Evolutionary conservation across 2,888 invertebrate genomes (phyloP).

Genomic region (Panorpa germanica): DNA sequence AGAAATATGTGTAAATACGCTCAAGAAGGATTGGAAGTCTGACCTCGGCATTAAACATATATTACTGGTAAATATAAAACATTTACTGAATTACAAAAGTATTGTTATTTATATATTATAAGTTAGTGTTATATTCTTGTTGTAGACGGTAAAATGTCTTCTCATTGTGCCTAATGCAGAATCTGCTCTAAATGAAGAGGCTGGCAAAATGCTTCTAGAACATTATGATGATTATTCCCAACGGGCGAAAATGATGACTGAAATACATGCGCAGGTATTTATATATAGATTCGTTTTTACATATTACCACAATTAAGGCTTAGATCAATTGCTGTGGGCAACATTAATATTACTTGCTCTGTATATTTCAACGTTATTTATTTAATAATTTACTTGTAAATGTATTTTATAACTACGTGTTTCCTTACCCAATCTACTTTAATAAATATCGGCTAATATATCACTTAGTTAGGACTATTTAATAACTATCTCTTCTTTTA

Average conservation of each 20-base stretch:
- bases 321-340: not conserved
- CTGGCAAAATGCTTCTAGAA: constrained; percentile 81
- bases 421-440: too few species aligned
- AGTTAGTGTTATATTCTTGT: constrained; percentile 14
- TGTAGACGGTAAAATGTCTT: constrained; percentile 78
- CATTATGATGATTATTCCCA: constrained; percentile 84
- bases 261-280: constrained; percentile 64
- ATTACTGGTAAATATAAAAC: constrained; percentile 42
- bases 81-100: not conserved
- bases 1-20: constrained; percentile 91
- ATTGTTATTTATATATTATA: constrained; percentile 7
- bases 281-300: constrained; percentile 1
- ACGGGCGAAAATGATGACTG: constrained; percentile 78
- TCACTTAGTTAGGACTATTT: too few species aligned
- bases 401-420: too few species aligned
- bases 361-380: constrained; percentile 5
- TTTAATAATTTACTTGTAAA: constrained; percentile 1
- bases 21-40: constrained; percentile 92
- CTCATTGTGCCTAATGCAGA: constrained; percentile 94
- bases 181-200: constrained; percentile 93
- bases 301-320: not conserved
- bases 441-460: too few species aligned
- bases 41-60: constrained; percentile 91
- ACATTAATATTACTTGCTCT: not conserved
- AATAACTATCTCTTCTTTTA: too few species aligned